Base-by-base conservation (phyloP, 1,140 invertebrate species). In the Calliphora vicina region DNA sequence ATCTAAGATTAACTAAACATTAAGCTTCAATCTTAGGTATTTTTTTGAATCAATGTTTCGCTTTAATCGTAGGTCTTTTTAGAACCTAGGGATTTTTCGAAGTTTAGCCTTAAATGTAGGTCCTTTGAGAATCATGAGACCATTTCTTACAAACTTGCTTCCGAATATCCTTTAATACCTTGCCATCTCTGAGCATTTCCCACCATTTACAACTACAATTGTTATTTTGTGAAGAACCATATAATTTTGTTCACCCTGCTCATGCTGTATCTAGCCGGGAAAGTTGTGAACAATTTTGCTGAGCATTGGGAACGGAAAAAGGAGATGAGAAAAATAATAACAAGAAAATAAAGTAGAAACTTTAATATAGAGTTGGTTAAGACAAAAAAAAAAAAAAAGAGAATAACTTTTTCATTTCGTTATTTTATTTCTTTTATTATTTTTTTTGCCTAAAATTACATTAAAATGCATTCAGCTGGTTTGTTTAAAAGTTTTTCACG, bases 381-480 rank as follows among this genome's bases (percentile, higher is more conserved):
- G 61, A 17, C 5, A 23, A 67, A 67, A 67, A 23, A 50, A 13
- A 50, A 50, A 50, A 50, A 6, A 50, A 4, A 13, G 12, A 4
- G 29, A 35, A 35, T 35, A 35, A 35, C 29, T 57, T 57, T 57
- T 57, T 57, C 13, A 57, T 57, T 57, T 57, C 50, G 15, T 57
- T 57, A 17, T 67, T 20, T 67, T 23, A 67, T 67, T 67, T 67
- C n/a, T 23, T 67, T 23, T 67, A n/a, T 23, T 23, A 5, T 67
- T 67, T 23, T 42, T 76, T 76, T 76, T 76, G 73, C 73, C 73
- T 76, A 76, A 76, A 76, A 76, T 76, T 76, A 20, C 73, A 76
- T 76, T 76, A 76, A 76, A 76, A 76, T 76, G 73, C 73, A 35
- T 76, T 76, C 73, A 76, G 73, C 73, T 76, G 73, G 27, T 27